These are phyloP conservation scores for Halictus rubicundus DNA, from an alignment of 1,140 invertebrate genomes.

Conservation along the genomic window DNA sequence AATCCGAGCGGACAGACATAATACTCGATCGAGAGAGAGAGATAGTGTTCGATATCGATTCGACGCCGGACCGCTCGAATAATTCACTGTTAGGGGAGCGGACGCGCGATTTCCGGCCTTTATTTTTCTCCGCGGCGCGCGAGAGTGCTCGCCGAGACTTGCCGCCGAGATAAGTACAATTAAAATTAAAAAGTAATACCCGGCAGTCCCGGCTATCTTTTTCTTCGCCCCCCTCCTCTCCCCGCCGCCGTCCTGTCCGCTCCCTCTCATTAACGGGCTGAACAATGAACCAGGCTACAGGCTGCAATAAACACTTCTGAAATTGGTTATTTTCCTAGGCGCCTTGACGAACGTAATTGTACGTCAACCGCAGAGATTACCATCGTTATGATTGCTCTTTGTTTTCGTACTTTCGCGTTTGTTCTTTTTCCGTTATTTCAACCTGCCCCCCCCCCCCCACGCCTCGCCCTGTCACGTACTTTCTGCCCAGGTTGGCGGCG, in stretches of 20 bases:
- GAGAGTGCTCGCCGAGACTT: background rate
- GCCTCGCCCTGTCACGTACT: no score
- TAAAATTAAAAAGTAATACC: slow-evolving; percentile 62
- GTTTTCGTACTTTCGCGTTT: slow-evolving; percentile 59
- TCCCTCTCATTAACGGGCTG: slow-evolving; percentile 63
- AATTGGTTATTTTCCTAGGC: slow-evolving; percentile 75
- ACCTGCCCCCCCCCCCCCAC: background rate
- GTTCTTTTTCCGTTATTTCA: slow-evolving; percentile 15
- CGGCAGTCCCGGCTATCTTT: background rate
- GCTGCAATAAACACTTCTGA: slow-evolving; percentile 72
- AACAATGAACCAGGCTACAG: slow-evolving; percentile 63
- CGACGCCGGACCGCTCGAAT: background rate
- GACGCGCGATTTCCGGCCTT: slow-evolving; percentile 16
- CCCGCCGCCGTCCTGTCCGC: background rate
- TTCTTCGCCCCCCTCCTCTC: background rate
- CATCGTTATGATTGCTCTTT: slow-evolving; percentile 75
- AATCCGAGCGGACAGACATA: background rate
- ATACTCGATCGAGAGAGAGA: no score
- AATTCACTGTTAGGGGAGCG: slow-evolving; percentile 6
- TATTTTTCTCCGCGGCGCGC: background rate
- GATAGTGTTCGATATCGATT: background rate
- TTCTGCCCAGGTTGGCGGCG: no score
- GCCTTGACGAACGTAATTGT: slow-evolving; percentile 68
- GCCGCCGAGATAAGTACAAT: slow-evolving; percentile 47
- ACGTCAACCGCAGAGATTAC: slow-evolving; percentile 76